These are phyloP conservation scores for Emydoidea blandingii DNA, from an alignment of 2,797 vertebrate genomes.

Conservation along the genomic window DNA sequence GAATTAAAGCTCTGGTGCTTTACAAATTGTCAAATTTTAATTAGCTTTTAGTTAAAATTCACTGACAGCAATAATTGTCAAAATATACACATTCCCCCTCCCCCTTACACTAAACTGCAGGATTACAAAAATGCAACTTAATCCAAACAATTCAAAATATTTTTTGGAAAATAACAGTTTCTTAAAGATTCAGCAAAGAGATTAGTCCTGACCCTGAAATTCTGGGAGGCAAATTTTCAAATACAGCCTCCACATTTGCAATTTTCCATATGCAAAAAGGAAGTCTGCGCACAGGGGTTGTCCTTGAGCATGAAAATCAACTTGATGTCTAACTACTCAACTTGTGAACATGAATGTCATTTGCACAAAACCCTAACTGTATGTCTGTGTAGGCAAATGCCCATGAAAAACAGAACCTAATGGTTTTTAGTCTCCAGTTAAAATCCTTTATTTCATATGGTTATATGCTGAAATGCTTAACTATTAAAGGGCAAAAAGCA, in stretches of 20 bases:
- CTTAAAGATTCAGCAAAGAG: neutral
- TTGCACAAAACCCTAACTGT: conserved; percentile 6
- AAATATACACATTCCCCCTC: conserved; percentile 26
- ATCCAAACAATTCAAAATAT: neutral
- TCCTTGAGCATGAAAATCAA: neutral
- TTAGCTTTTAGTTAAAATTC: conserved; percentile 44
- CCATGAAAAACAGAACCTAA: neutral
- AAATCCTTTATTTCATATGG: neutral
- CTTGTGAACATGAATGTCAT: neutral
- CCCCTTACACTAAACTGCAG: neutral
- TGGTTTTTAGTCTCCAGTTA: conserved; percentile 9
- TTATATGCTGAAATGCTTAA: neutral
- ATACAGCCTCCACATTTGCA: neutral
- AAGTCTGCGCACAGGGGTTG: neutral
- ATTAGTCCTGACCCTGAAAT: neutral
- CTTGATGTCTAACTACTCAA: neutral
- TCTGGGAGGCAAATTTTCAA: neutral
- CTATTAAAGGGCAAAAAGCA: neutral
- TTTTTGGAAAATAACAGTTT: conserved; percentile 13
- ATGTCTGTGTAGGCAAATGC: conserved; percentile 1
- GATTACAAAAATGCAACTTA: conserved; percentile 47
- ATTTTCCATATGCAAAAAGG: neutral
- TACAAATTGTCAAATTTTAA: conserved; percentile 41
- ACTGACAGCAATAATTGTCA: conserved; percentile 35
- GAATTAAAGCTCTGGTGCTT: neutral